Evolutionary conservation across 2,888 invertebrate genomes (phyloP).

Genomic region (Parthenolecanium corni): DNA sequence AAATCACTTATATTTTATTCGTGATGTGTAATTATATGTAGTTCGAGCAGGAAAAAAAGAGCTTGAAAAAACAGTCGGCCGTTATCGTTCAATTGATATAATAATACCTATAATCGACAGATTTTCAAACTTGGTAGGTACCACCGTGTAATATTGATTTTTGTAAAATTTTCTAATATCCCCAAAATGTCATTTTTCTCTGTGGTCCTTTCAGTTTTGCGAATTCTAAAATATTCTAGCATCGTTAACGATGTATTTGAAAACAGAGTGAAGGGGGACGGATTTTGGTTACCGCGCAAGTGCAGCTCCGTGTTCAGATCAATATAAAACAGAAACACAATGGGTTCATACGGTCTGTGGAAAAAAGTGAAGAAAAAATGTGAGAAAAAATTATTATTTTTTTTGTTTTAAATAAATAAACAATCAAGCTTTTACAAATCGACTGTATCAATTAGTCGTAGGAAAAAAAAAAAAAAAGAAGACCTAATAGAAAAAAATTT

Average conservation of each 20-base stretch:
- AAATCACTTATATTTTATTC: too few relatives aligned
- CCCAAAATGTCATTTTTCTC: constrained; percentile 8
- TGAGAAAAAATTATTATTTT: too few relatives aligned
- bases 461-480: too few relatives aligned
- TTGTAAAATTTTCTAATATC: neutral
- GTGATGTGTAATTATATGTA: too few relatives aligned
- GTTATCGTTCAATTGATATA: neutral
- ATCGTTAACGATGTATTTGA: constrained; percentile 27
- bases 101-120: neutral
- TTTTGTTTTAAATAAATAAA: too few relatives aligned
- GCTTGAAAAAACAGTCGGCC: neutral
- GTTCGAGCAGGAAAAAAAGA: too few relatives aligned
- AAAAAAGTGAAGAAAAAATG: neutral
- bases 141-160: constrained; percentile 5
- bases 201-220: constrained; percentile 5
- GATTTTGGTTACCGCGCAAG: constrained; percentile 25
- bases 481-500: neutral
- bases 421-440: too few relatives aligned
- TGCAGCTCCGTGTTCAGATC: constrained; percentile 20
- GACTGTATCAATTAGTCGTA: too few relatives aligned
- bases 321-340: constrained; percentile 28
- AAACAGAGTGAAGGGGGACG: constrained; percentile 14
- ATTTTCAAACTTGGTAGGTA: too few relatives aligned
- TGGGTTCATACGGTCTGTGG: constrained; percentile 5
- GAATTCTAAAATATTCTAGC: constrained; percentile 22